These are phyloP conservation scores for Crypturellus tataupa DNA, from an alignment of 2,797 vertebrate species.

Conservation along the genomic window DNA sequence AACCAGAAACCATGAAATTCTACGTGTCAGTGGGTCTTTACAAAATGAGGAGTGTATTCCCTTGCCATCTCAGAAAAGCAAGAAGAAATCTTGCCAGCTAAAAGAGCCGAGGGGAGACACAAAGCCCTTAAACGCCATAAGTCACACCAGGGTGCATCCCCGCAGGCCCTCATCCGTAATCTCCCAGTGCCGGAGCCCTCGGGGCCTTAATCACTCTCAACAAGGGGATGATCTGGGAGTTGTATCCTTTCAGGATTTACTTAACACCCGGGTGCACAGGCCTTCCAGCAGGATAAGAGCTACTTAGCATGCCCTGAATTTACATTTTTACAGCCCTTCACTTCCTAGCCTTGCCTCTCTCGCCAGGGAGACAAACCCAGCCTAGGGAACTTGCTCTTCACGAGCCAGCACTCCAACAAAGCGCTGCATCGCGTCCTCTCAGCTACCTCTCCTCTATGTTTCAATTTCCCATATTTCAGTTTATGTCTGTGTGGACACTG, in stretches of 20 bases:
- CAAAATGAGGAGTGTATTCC: neutral
- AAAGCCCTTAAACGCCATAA: conserved; percentile 51
- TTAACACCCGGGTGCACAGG: neutral
- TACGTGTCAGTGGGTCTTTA: neutral
- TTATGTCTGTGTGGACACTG: neutral
- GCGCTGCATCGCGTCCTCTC: too few relatives aligned
- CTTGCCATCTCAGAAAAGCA: conserved; percentile 16
- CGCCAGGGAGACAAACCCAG: neutral
- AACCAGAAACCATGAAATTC: neutral
- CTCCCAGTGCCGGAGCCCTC: neutral
- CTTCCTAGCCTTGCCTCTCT: neutral
- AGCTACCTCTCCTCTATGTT: too few relatives aligned
- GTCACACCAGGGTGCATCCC: neutral
- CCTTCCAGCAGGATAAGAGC: conserved; percentile 14
- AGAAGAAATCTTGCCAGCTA: conserved; percentile 17
- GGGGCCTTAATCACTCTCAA: conserved; percentile 63
- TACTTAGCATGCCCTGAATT: neutral
- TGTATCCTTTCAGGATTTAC: conserved; percentile 55
- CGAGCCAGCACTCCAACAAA: too few relatives aligned
- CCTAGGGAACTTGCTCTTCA: neutral
- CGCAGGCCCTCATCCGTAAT: conserved; percentile 46
- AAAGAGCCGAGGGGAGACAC: conserved; percentile 45
- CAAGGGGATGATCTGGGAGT: conserved; percentile 52
- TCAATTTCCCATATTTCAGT: fast-evolving
- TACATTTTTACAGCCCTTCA: neutral